A percentile compares a stretch with the other conserved stretches of the same genome.
Evolutionary conservation across 1,140 invertebrate genomes (phyloP).

Genomic region (Atta cephalotes): DNA sequence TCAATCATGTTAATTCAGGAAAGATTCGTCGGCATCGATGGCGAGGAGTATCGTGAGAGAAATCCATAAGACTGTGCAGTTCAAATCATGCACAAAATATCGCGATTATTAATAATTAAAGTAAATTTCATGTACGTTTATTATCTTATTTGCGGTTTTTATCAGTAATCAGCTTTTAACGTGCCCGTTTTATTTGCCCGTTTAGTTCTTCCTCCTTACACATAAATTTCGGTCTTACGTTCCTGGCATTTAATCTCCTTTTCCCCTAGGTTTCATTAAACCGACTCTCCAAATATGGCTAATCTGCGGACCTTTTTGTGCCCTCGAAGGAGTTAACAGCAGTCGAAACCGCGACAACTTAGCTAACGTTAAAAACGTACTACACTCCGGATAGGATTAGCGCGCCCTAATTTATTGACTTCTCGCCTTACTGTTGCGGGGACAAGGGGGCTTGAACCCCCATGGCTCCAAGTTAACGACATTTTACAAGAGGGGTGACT

Average conservation of each 20-base stretch:
- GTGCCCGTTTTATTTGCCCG: no score
- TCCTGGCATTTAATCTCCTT: slow-evolving; percentile 19
- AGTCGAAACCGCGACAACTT: slow-evolving; percentile 39
- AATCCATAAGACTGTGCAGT: slow-evolving; percentile 20
- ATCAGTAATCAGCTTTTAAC: neutral
- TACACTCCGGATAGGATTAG: slow-evolving; percentile 65
- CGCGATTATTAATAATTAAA: slow-evolving; percentile 17
- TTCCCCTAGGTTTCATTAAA: neutral
- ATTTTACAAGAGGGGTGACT: slow-evolving; percentile 56
- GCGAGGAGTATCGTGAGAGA: neutral
- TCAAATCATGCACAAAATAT: neutral
- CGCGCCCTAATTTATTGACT: slow-evolving; percentile 75
- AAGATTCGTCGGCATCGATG: slow-evolving; percentile 46
- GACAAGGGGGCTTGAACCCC: neutral
- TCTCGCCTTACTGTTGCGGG: neutral
- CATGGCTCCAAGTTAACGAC: slow-evolving; percentile 58
- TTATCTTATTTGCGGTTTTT: neutral
- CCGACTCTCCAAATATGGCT: slow-evolving; percentile 34
- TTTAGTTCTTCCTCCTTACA: slow-evolving; percentile 3
- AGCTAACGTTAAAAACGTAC: slow-evolving; percentile 68
- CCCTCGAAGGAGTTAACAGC: slow-evolving; percentile 44
- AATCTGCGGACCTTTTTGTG: slow-evolving; percentile 39
- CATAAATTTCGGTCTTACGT: neutral
- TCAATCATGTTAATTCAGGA: slow-evolving; percentile 59
- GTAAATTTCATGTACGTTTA: neutral